These are phyloP conservation scores for Cynodonichthys magdalenae DNA, from an alignment of 2,797 vertebrate species.

Conservation along the genomic window DNA sequence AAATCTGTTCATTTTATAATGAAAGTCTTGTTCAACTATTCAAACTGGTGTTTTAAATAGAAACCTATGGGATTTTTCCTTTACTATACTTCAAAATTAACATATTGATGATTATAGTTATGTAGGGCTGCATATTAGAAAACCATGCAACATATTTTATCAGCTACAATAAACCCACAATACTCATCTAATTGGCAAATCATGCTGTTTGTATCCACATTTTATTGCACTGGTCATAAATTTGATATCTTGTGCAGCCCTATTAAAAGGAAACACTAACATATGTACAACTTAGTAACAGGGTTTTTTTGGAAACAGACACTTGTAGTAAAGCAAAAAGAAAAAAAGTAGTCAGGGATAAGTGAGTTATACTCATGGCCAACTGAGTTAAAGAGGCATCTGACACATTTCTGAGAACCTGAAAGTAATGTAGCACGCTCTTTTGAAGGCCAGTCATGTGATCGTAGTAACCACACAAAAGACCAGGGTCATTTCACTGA, in stretches of 20 bases:
- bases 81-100: no score
- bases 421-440: constrained; percentile 14
- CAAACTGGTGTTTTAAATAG: no score
- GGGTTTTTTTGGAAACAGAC: neutral
- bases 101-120: no score
- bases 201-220: no score
- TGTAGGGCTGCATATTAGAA: no score
- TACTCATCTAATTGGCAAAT: no score
- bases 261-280: neutral
- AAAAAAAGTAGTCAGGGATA: constrained; percentile 5
- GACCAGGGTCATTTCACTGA: constrained; percentile 16
- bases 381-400: constrained; percentile 62
- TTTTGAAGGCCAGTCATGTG: constrained; percentile 10
- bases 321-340: neutral
- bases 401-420: constrained; percentile 48
- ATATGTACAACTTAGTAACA: neutral
- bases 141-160: no score
- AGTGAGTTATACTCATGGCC: constrained; percentile 21
- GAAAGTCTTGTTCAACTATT: no score
- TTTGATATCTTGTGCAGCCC: no score
- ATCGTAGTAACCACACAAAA: constrained; percentile 8
- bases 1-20: neutral
- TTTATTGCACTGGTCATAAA: no score
- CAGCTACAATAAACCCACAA: no score
- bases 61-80: no score